A percentile compares a stretch with the other conserved stretches of the same genome.
Conservation (phyloP, 2,113 vertebrate genomes). For the Peromyscus leucopus region DNA sequence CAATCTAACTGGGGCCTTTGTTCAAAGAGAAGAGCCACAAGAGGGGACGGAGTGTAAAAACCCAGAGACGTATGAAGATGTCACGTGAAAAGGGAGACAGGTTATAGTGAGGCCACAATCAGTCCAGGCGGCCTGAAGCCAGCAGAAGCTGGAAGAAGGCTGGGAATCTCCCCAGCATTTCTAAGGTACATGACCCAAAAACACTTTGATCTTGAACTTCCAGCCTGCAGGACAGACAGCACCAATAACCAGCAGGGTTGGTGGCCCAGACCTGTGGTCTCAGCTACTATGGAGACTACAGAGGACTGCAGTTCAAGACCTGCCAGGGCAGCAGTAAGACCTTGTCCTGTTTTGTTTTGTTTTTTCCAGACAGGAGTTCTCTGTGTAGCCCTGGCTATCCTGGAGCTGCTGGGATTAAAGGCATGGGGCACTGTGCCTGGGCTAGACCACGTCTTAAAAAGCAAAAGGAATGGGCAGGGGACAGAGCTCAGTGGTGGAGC, state of each 20-base stretch:
- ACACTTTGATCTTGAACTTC: neutral
- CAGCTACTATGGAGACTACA: neutral
- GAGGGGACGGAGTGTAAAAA: neutral
- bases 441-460: neutral
- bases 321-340: neutral
- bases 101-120: accelerated
- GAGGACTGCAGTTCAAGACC: neutral
- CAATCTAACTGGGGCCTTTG: neutral
- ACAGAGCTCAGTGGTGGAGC: neutral
- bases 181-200: neutral
- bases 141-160: neutral
- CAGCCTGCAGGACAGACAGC: neutral
- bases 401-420: neutral
- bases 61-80: neutral
- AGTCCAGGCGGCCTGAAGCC: neutral
- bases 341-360: neutral
- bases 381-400: neutral
- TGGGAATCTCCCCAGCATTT: neutral
- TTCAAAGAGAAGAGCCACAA: neutral
- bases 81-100: neutral
- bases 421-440: too few relatives aligned
- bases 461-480: neutral
- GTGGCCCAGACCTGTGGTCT: too few relatives aligned
- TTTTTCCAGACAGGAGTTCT: neutral
- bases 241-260: neutral